Conservation (phyloP, 2,888 invertebrate genomes). For the Scaptomyza tumidula region DNA sequence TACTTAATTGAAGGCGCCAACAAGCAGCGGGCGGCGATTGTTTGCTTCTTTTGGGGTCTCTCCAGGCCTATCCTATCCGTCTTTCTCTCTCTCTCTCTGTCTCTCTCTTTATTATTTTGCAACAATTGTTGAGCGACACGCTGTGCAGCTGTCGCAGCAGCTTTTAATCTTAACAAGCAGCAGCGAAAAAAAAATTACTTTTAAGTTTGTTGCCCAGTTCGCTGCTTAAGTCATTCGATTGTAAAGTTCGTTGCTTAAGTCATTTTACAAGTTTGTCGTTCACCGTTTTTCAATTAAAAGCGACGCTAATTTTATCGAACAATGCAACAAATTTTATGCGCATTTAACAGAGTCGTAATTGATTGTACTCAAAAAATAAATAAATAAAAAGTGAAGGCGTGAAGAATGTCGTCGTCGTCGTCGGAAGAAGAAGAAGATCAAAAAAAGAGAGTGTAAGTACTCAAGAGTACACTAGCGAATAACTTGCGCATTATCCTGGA, state of each 20-base stretch:
- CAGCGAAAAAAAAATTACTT: background rate
- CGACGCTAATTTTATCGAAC: slow-evolving; percentile 48
- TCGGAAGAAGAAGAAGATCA: too few species aligned
- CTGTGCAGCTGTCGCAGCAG: slow-evolving; percentile 39
- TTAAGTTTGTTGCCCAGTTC: slow-evolving; percentile 28
- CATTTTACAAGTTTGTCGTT: slow-evolving; percentile 14
- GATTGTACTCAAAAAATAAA: slow-evolving; percentile 54
- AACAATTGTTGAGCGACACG: slow-evolving; percentile 44
- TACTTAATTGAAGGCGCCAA: slow-evolving; percentile 74
- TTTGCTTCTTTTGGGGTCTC: background rate
- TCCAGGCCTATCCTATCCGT: slow-evolving; percentile 26
- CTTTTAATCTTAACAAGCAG: slow-evolving; percentile 29
- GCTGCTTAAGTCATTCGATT: slow-evolving; percentile 54
- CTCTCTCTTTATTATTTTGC: background rate
- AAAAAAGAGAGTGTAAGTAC: background rate
- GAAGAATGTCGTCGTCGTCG: slow-evolving; percentile 28
- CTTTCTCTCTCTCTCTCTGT: background rate
- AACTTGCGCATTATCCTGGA: slow-evolving; percentile 28
- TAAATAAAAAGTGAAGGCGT: slow-evolving; percentile 52
- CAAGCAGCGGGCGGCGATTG: slow-evolving; percentile 53
- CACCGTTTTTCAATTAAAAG: slow-evolving; percentile 58
- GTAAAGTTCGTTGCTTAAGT: slow-evolving; percentile 45
- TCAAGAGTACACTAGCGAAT: slow-evolving; percentile 9
- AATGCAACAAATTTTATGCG: slow-evolving; percentile 61
- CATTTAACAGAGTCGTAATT: slow-evolving; percentile 75